Evolutionary conservation across 2,888 invertebrate genomes (phyloP), one percentile per base, ranked within the genome.

Genomic region (Pogonocherus hispidulus): DNA sequence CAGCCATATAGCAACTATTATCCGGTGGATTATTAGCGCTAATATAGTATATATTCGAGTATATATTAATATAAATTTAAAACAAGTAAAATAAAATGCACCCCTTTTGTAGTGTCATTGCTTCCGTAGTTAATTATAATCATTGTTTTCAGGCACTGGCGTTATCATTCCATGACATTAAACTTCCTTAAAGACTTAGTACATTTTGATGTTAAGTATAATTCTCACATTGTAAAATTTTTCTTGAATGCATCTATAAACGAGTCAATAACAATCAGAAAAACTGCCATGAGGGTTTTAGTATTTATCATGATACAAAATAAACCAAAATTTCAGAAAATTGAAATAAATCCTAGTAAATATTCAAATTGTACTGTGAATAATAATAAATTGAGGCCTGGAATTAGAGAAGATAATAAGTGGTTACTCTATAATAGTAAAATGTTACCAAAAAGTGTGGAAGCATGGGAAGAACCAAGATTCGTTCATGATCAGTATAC

Each of bases 261-360:
- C 84, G 96, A 96, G 78, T 91, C 94, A n/a, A 87, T 96, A 23
- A 88, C 89, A n/a, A 91, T 95, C 23, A 88, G 97, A 32, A 92
- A 93, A 85, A 86, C 90, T n/a, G 91, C 93, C 0, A 84, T 91
- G 5, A 87, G 88, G 22, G 87, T 91, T 0, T 84, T 91, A 23
- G 87, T 90, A 47, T 91, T 88, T 75, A 88, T 91, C 63, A 85
- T 94, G 68, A 90, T 92, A 65, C 94, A 94, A 80, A 90, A 92
- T 77, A 95, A 95, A 81, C 87, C 90, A 18, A 86, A 88, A 66
- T 89, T 92, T 76, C 86, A 88, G 71, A 91, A 90, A 81, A 83
- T 90, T 0, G 77, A 80, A 4, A 85, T 92, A 18, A 89, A 92
- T 79, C 91, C 91, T 0, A 80, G 63, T 56, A 63, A 72, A 49